Conservation (phyloP, 2,113 vertebrate species). For the Phaethon lepturus region DNA sequence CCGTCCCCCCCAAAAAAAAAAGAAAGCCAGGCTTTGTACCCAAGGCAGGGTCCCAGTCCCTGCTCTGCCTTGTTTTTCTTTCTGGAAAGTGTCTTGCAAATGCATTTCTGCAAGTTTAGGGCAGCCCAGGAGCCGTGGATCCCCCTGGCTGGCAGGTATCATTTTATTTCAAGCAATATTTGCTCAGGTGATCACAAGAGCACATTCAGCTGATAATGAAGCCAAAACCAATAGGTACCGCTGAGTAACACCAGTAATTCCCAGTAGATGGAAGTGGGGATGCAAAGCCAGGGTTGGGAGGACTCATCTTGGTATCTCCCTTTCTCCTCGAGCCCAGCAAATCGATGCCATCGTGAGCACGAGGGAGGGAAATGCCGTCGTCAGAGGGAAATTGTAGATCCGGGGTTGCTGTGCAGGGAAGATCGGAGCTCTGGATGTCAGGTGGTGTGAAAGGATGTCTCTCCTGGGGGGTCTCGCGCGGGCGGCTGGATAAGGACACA, state of each 20-base stretch:
- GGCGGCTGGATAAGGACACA: not conserved
- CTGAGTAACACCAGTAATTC: not conserved
- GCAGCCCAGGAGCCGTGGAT: not conserved
- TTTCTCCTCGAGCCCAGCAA: not conserved
- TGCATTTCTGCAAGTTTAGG: not conserved
- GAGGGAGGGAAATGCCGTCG: not conserved
- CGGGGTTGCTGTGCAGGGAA: not conserved
- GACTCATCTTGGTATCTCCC: not conserved
- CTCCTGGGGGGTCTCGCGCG: not conserved
- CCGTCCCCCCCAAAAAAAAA: not conserved
- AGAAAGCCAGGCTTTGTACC: not conserved
- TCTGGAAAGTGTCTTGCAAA: not conserved
- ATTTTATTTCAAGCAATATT: not conserved
- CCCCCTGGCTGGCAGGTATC: not conserved
- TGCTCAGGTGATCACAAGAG: not conserved
- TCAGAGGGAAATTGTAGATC: not conserved
- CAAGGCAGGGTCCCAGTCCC: not conserved
- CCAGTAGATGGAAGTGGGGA: not conserved
- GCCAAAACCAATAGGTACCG: not conserved
- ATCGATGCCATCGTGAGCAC: accelerated
- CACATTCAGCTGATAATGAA: not conserved
- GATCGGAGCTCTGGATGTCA: slow-evolving; percentile 8
- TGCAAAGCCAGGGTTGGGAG: not conserved
- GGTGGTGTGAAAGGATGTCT: slow-evolving; percentile 16
- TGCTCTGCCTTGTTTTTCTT: not conserved